Evolutionary conservation across 2,888 invertebrate genomes (phyloP), one percentile per base, ranked within the genome.

Genomic region (Hyles lineata): DNA sequence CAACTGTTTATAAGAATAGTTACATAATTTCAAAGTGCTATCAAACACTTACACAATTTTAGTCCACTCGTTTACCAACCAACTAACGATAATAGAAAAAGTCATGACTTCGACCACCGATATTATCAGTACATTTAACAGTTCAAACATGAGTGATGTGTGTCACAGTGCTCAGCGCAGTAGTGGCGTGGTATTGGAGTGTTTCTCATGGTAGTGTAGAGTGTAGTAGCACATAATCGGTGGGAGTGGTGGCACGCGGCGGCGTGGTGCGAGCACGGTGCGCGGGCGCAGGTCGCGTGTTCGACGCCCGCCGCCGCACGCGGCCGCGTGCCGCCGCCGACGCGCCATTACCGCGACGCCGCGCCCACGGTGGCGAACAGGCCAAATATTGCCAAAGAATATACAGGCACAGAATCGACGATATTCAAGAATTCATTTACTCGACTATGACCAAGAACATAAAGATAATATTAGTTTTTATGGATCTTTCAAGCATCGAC

Each of bases 341-440:
- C 94, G 91, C 92, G 92, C 92, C 90, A 92, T 92, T 92, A 93
- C 92, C 91, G 80, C 90, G 90, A 85, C 86, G 85, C 89, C 87
- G 83, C 85, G 76, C 79, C 83, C 82, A 80, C 77, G 83, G 78
- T 78, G 77, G 81, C 82, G 75, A 82, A 85, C 80, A 85, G 83
- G 83, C 82, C 85, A 87, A 87, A 85, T 78, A 83, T 75, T 73
- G 52, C 3, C 86, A 86, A 79, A 87, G 88, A 89, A 6, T 78
- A 85, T 61, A 61, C 29, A 70, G 17, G 70, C 79, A 62, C 79
- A 75, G 75, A 72, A 35, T 59, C 25, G 59, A 69, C 55, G 59
- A 9, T 25, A 58, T 11, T 19, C 58, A 43, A 8, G 32, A 73
- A 19, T 9, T 8, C 2, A 43, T 32, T 32, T 32, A 29, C 43